These are phyloP conservation scores for Brienomyrus brachyistius DNA, from an alignment of 2,113 vertebrate genomes.

Conservation along the genomic window DNA sequence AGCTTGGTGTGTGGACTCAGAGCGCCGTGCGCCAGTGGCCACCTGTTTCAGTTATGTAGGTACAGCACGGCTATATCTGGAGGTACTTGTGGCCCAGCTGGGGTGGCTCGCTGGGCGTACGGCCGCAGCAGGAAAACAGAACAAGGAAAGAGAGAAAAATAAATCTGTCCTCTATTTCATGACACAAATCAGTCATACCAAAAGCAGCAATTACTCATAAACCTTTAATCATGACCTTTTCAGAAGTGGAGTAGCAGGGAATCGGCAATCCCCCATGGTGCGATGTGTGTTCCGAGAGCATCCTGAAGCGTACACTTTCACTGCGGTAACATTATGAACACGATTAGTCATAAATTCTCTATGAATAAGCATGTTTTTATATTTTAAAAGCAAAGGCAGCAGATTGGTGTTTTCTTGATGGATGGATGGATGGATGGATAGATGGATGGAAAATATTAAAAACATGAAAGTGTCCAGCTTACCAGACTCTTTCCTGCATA, in stretches of 20 bases:
- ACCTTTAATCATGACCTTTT: background rate
- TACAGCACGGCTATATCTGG: background rate
- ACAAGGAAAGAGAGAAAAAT: background rate
- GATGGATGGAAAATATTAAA: background rate
- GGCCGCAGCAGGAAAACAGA: background rate
- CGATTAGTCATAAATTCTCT: background rate
- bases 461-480: background rate
- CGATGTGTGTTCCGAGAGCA: background rate
- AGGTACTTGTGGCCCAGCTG: background rate
- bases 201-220: background rate
- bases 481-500: conserved; percentile 12
- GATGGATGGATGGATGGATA: background rate
- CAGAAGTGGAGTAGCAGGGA: background rate
- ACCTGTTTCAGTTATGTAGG: background rate
- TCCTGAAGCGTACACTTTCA: background rate
- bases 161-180: background rate
- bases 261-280: background rate
- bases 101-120: background rate
- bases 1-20: background rate
- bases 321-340: background rate
- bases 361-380: background rate
- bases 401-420: background rate
- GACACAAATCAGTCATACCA: background rate
- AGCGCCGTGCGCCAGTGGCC: background rate
- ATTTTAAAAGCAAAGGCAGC: background rate